Conservation (phyloP, 2,888 invertebrate genomes). For the Stenichneumon culpator region DNA sequence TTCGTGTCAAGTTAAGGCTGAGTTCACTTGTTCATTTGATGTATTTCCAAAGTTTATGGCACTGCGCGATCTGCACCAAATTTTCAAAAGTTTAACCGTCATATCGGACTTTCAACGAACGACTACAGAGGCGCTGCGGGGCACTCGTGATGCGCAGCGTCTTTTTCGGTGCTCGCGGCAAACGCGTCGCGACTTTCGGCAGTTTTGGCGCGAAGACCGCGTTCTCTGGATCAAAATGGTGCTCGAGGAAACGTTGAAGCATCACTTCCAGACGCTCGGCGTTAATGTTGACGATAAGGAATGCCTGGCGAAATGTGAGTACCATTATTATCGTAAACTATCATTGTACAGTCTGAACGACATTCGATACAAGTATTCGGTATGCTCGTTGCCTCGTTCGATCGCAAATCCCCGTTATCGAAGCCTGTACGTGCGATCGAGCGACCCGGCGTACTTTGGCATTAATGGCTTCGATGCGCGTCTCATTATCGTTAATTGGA, state of each 20-base stretch:
- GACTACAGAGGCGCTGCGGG: slow-evolving; percentile 3
- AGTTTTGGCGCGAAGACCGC: slow-evolving; percentile 80
- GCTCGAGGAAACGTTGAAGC: slow-evolving; percentile 73
- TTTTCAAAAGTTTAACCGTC: background rate
- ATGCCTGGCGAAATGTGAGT: slow-evolving; percentile 81
- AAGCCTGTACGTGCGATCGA: slow-evolving; percentile 17
- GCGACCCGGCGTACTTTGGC: slow-evolving; percentile 35
- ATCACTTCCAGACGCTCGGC: slow-evolving; percentile 77
- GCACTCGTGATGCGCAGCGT: background rate
- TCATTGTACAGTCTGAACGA: background rate
- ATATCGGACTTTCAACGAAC: background rate
- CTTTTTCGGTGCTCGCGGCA: slow-evolving; percentile 2
- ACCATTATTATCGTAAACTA: background rate
- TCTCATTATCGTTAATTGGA: slow-evolving; percentile 61
- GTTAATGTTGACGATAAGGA: slow-evolving; percentile 72
- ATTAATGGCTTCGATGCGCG: slow-evolving; percentile 40
- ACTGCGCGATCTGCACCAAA: background rate
- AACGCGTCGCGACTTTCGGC: slow-evolving; percentile 41
- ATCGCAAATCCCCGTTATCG: slow-evolving; percentile 11
- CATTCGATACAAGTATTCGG: background rate
- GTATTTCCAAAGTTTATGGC: background rate
- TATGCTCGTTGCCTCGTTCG: background rate
- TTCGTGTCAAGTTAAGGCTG: too few species aligned
- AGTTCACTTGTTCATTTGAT: too few species aligned
- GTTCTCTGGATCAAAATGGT: slow-evolving; percentile 77